Percentiles rank a stretch among this genome's conserved stretches.
These are phyloP conservation scores for Hylia prasina DNA, from an alignment of 2,113 vertebrate species.

Conservation along the genomic window DNA sequence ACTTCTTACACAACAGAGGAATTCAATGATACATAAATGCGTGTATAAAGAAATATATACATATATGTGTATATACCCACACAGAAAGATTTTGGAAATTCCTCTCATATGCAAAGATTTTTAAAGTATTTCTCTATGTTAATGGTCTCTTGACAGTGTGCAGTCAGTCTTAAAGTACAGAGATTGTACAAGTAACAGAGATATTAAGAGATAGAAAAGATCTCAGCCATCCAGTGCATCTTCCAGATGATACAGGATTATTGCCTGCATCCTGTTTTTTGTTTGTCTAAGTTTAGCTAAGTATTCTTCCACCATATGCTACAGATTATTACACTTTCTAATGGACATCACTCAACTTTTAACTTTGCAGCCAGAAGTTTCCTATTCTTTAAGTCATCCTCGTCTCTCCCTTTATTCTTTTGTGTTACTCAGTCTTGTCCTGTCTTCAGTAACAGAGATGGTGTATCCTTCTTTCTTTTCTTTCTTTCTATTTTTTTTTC, in stretches of 20 bases:
- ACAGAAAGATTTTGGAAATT: neutral
- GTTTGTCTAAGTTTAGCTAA: neutral
- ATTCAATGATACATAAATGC: neutral
- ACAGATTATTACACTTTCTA: neutral
- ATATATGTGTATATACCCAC: neutral
- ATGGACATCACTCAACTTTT: neutral
- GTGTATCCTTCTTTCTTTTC: neutral
- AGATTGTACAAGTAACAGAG: neutral
- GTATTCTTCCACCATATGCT: neutral
- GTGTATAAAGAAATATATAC: neutral
- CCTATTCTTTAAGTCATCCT: neutral
- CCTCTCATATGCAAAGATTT: neutral
- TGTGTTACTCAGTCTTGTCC: neutral
- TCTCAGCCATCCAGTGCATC: neutral
- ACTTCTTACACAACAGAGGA: neutral
- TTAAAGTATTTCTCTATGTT: neutral
- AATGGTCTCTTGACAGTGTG: neutral
- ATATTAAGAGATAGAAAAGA: neutral
- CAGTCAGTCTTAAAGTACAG: neutral
- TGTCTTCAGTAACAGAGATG: neutral
- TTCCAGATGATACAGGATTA: neutral
- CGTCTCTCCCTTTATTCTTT: neutral
- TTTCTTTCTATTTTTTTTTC: neutral
- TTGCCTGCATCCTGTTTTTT: neutral
- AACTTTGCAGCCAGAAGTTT: neutral